Evolutionary conservation across 2,888 invertebrate genomes (phyloP).

Genomic region (Hirtodrosophila histrioides): DNA sequence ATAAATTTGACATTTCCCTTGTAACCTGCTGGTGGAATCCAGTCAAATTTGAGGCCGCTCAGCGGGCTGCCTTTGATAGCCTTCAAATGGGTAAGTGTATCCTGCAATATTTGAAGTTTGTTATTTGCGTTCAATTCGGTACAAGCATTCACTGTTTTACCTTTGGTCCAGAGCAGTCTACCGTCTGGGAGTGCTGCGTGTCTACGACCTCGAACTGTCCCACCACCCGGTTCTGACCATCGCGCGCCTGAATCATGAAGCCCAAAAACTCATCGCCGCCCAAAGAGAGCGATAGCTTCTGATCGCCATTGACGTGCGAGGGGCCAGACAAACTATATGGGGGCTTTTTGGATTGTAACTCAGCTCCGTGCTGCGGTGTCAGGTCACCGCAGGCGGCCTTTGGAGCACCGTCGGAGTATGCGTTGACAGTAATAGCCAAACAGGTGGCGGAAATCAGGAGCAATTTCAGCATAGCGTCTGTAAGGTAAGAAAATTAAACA

Average conservation of each 20-base stretch:
- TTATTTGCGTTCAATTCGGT: not conserved
- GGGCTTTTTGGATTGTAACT: constrained; percentile 85
- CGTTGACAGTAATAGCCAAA: constrained; percentile 74
- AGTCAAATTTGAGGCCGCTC: constrained; percentile 86
- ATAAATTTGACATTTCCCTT: constrained; percentile 88
- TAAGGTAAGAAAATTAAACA: not conserved
- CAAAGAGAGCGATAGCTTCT: constrained; percentile 85
- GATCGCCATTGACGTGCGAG: constrained; percentile 83
- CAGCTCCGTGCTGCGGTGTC: constrained; percentile 88
- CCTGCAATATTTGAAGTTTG: constrained; percentile 84
- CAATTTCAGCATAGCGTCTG: constrained; percentile 75
- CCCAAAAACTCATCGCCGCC: constrained; percentile 87
- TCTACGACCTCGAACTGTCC: constrained; percentile 87
- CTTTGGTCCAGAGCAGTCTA: constrained; percentile 74
- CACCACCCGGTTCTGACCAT: constrained; percentile 86
- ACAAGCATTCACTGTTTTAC: constrained; percentile 41
- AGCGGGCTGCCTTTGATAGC: constrained; percentile 85
- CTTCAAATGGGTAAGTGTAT: constrained; percentile 89
- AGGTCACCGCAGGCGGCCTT: constrained; percentile 87
- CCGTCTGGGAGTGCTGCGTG: constrained; percentile 83
- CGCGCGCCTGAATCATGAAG: constrained; percentile 88
- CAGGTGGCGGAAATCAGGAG: constrained; percentile 66
- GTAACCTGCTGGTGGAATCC: constrained; percentile 88
- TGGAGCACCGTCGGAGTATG: constrained; percentile 88
- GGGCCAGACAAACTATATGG: constrained; percentile 86